These are phyloP conservation scores for Salpingus planirostris DNA, from an alignment of 2,888 invertebrate species.

Conservation along the genomic window DNA sequence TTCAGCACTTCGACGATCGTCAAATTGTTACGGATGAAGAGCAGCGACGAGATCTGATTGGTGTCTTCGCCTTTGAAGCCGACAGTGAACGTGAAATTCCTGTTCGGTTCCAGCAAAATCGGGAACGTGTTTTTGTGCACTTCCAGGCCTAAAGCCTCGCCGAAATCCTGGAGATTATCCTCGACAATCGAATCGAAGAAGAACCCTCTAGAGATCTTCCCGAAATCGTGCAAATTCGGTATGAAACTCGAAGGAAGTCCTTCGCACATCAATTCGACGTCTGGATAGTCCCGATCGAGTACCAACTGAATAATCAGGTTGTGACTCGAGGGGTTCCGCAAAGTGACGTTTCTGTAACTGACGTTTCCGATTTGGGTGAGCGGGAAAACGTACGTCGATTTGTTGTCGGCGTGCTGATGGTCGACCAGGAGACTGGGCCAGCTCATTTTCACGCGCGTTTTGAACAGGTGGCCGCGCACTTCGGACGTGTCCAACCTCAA, in stretches of 20 bases:
- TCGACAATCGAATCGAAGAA: conserved; percentile 14
- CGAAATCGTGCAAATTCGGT: conserved; percentile 20
- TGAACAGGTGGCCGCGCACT: conserved; percentile 54
- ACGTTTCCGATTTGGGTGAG: conserved; percentile 66
- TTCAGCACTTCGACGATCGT: conserved; percentile 82
- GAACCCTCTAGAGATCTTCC: no score
- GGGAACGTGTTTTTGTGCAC: conserved; percentile 46
- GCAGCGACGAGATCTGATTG: conserved; percentile 42
- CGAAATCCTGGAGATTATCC: conserved; percentile 11
- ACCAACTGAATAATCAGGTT: conserved; percentile 62
- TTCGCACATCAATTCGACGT: conserved; percentile 46
- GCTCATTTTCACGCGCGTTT: conserved; percentile 55
- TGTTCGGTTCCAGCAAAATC: conserved; percentile 51
- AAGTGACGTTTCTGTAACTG: conserved; percentile 53
- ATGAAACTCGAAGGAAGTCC: conserved; percentile 41
- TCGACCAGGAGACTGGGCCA: conserved; percentile 53
- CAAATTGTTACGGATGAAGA: conserved; percentile 77
- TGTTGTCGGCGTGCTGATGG: conserved; percentile 36
- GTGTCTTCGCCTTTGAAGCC: conserved; percentile 44
- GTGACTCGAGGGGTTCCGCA: conserved; percentile 65
- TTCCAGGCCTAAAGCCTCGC: conserved; percentile 20
- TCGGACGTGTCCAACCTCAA: conserved; percentile 69
- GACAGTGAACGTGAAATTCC: conserved; percentile 43
- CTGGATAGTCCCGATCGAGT: conserved; percentile 61
- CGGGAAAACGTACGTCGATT: conserved; percentile 52